phyloP scores from a whole-genome alignment of 2,888 invertebrate genomes.

The Drosophila monieri region DNA sequence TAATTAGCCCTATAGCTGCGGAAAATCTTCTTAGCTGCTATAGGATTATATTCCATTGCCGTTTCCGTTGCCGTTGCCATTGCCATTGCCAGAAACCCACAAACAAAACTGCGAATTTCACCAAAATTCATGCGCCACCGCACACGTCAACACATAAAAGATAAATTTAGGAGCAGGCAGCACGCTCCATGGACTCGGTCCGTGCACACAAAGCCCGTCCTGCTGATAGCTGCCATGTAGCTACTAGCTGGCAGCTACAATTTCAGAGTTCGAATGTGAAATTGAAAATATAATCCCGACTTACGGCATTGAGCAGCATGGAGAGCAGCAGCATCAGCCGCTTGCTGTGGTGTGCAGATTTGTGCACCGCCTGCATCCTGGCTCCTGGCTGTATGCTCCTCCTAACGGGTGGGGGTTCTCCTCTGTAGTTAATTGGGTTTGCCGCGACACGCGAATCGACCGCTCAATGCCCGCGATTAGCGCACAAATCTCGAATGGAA shows the following conservation, averaged over 20 bases:
- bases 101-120: constrained; percentile 35
- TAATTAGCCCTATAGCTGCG: constrained; percentile 13
- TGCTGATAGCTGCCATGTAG: constrained; percentile 33
- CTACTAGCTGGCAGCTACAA: constrained; percentile 21
- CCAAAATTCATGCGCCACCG: constrained; percentile 47
- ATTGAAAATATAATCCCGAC: constrained; percentile 70
- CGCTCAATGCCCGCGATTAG: not conserved
- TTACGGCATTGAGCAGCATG: constrained; percentile 82
- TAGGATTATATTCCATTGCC: constrained; percentile 20
- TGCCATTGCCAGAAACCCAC: not conserved
- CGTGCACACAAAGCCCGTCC: constrained; percentile 9
- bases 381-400: constrained; percentile 1
- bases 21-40: constrained; percentile 10
- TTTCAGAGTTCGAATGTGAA: constrained; percentile 18
- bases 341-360: constrained; percentile 61
- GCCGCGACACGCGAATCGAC: constrained; percentile 4
- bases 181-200: constrained; percentile 12
- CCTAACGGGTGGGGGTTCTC: not conserved
- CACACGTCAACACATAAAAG: constrained; percentile 39
- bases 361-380: constrained; percentile 67
- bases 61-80: not conserved
- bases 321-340: constrained; percentile 75
- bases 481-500: not conserved
- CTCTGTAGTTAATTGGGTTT: constrained; percentile 37
- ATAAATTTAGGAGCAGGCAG: constrained; percentile 38